phyloP scores from a whole-genome alignment of 2,797 vertebrate genomes.

The Buphagus erythrorhynchus region DNA sequence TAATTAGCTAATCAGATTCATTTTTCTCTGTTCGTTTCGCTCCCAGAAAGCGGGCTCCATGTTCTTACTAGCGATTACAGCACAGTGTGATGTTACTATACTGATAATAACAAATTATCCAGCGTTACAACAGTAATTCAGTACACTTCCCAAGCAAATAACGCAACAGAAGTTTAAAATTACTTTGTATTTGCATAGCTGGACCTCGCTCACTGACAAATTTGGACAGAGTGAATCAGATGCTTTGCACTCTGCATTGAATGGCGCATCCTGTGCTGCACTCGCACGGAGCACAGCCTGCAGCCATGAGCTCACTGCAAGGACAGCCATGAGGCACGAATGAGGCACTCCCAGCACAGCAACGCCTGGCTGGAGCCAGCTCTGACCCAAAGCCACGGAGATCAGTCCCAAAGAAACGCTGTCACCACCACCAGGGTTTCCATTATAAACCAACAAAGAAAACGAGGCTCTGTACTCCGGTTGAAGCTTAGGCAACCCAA shows the following conservation, averaged over 20 bases:
- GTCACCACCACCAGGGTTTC: neutral
- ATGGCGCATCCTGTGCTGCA: accelerated
- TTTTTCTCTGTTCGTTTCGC: neutral
- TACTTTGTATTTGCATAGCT: neutral
- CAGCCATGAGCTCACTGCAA: neutral
- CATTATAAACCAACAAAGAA: neutral
- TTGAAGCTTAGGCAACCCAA: neutral
- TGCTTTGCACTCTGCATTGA: neutral
- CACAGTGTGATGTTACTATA: neutral
- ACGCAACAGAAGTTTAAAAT: neutral
- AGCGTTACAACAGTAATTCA: neutral
- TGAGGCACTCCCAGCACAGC: neutral
- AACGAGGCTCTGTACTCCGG: neutral
- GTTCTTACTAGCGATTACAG: neutral
- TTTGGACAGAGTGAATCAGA: neutral
- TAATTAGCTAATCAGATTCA: neutral
- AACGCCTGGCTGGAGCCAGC: accelerated
- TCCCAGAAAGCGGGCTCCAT: neutral
- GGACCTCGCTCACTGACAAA: neutral
- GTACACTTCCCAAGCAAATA: neutral
- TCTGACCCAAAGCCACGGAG: neutral
- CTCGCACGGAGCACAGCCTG: neutral
- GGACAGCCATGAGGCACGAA: accelerated
- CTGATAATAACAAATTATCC: neutral
- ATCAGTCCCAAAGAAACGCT: neutral